Evolutionary conservation across 2,797 vertebrate genomes (phyloP).

Genomic region (Sylvia borin): DNA sequence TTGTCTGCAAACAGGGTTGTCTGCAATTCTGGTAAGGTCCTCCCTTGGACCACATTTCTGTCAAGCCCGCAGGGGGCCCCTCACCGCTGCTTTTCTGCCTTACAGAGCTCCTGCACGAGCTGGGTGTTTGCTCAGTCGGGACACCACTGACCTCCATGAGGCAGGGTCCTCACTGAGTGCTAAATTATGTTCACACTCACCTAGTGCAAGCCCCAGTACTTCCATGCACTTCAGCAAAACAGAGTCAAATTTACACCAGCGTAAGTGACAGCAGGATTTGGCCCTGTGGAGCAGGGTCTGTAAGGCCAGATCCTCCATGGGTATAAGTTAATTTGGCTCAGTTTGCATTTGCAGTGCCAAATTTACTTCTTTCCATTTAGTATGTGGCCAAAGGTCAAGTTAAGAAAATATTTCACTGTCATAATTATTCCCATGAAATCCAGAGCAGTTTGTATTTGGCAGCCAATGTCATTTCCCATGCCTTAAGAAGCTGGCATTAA

Average conservation of each 20-base stretch:
- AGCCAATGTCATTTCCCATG: conserved; percentile 37
- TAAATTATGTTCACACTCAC: not conserved
- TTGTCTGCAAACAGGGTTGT: not conserved
- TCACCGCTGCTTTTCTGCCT: not conserved
- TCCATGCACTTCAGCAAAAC: not conserved
- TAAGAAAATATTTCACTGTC: conserved; percentile 58
- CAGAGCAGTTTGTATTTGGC: conserved; percentile 37
- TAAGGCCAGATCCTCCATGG: not conserved
- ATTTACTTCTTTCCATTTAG: conserved; percentile 48
- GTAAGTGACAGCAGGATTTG: not conserved
- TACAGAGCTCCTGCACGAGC: rapidly evolving
- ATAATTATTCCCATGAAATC: conserved; percentile 51
- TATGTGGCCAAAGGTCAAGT: conserved; percentile 35
- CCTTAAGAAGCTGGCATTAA: conserved; percentile 38
- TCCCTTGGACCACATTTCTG: not conserved
- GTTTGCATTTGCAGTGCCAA: conserved; percentile 28
- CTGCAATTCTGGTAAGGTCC: not conserved
- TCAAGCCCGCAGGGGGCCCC: not conserved
- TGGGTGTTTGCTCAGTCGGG: not conserved
- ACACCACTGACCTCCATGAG: not conserved
- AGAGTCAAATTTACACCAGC: not conserved
- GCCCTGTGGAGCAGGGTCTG: not conserved
- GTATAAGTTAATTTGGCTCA: not conserved
- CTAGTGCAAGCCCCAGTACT: not conserved
- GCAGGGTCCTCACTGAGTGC: not conserved